These are phyloP conservation scores for Bombus difficillimus DNA, from an alignment of 1,140 invertebrate species.

Conservation along the genomic window DNA sequence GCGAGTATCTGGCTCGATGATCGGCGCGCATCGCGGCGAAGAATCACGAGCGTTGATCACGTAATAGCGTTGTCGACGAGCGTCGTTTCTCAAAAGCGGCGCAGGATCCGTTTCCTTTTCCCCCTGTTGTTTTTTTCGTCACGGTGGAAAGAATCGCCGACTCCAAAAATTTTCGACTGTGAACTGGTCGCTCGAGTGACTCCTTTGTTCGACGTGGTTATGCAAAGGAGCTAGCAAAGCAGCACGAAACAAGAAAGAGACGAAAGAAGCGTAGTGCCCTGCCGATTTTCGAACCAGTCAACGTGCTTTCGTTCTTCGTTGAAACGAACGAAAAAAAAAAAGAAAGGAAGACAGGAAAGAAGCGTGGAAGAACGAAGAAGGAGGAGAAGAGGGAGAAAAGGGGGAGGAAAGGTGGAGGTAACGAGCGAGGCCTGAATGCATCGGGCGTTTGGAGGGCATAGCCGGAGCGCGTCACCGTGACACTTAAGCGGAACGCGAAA, in stretches of 20 bases:
- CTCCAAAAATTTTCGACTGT: constrained; percentile 53
- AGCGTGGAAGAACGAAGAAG: not conserved
- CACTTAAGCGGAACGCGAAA: constrained; percentile 72
- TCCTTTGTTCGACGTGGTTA: constrained; percentile 64
- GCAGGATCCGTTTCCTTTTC: constrained; percentile 12
- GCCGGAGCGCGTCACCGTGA: constrained; percentile 77
- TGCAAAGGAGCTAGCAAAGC: constrained; percentile 50
- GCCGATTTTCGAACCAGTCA: constrained; percentile 45
- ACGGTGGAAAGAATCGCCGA: constrained; percentile 44
- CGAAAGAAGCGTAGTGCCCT: constrained; percentile 32
- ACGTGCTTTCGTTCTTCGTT: not conserved
- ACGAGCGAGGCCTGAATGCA: constrained; percentile 72
- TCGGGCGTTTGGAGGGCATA: constrained; percentile 78
- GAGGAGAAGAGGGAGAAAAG: not conserved
- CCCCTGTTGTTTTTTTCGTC: constrained; percentile 25
- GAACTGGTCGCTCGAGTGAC: constrained; percentile 58
- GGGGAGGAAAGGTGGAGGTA: constrained; percentile 59
- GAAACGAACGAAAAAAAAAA: not conserved
- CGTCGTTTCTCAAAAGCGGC: constrained; percentile 18
- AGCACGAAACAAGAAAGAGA: constrained; percentile 1
- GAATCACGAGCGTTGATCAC: constrained; percentile 16
- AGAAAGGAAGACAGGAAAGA: not conserved
- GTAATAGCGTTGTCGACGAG: not conserved
- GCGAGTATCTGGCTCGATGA: not conserved
- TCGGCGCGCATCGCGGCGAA: constrained; percentile 11